These are phyloP conservation scores for Blera fallax DNA, from an alignment of 2,888 invertebrate genomes.

Conservation along the genomic window DNA sequence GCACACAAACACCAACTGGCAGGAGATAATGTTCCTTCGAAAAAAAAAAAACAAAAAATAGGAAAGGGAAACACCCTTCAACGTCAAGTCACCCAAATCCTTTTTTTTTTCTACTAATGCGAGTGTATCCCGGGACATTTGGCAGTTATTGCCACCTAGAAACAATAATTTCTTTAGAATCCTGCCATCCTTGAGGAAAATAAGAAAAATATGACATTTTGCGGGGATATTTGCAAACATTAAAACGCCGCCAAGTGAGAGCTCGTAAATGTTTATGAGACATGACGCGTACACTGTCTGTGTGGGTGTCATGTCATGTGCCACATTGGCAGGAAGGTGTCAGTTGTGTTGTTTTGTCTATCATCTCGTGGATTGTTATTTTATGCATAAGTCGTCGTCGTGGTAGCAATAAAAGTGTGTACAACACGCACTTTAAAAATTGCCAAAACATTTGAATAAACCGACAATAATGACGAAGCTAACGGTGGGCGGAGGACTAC, in stretches of 20 bases:
- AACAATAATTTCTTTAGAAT: conserved; percentile 59
- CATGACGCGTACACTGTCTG: conserved; percentile 59
- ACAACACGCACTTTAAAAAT: conserved; percentile 68
- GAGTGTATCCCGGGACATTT: conserved; percentile 57
- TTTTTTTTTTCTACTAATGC: conserved; percentile 51
- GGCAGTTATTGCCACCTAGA: conserved; percentile 63
- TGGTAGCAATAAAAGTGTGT: conserved; percentile 57
- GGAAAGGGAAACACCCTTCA: conserved; percentile 39
- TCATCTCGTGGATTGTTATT: conserved; percentile 56
- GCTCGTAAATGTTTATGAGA: conserved; percentile 72
- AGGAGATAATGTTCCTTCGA: neutral
- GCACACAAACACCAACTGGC: conserved; percentile 11
- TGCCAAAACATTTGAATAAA: conserved; percentile 66
- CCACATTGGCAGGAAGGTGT: conserved; percentile 62
- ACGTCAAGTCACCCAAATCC: conserved; percentile 54
- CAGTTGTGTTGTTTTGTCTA: conserved; percentile 64
- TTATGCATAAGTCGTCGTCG: conserved; percentile 62
- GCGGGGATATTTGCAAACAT: conserved; percentile 51
- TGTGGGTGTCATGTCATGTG: conserved; percentile 35
- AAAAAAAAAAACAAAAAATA: neutral
- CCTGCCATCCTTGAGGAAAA: neutral
- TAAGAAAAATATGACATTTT: conserved; percentile 61
- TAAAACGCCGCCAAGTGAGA: conserved; percentile 54
- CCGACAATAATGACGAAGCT: conserved; percentile 55
- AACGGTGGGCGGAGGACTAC: neutral